Evolutionary conservation across 2,888 invertebrate species (phyloP).

Genomic region (Teleiodes luculella): DNA sequence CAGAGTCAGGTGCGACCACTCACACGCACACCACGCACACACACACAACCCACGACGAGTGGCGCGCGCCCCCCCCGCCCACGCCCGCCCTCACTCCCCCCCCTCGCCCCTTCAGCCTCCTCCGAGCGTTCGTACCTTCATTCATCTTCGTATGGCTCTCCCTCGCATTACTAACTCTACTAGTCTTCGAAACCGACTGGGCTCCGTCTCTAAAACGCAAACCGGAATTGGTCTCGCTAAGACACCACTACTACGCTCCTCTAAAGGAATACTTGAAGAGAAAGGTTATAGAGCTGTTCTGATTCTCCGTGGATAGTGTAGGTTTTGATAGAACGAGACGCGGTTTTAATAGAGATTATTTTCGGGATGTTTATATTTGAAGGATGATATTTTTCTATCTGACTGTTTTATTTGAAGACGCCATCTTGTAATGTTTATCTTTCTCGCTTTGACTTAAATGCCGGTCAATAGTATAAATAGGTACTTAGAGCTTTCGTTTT

Average conservation of each 20-base stretch:
- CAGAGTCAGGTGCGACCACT: conserved; percentile 82
- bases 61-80: conserved; percentile 54
- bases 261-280: conserved; percentile 86
- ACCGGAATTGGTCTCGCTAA: conserved; percentile 87
- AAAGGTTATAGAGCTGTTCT: conserved; percentile 81
- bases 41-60: conserved; percentile 22
- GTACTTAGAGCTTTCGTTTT: no score
- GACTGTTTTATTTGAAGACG: no score
- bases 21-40: conserved; percentile 48
- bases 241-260: conserved; percentile 90
- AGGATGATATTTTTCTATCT: conserved; percentile 14
- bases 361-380: neutral
- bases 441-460: neutral
- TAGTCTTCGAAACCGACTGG: conserved; percentile 89
- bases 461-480: no score
- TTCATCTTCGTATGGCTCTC: conserved; percentile 85
- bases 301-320: conserved; percentile 48
- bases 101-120: conserved; percentile 75
- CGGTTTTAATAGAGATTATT: neutral
- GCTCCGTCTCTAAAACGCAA: conserved; percentile 83
- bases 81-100: conserved; percentile 41
- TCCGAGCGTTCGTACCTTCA: conserved; percentile 87
- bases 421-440: neutral
- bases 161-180: conserved; percentile 82
- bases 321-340: neutral